Evolutionary conservation across 2,797 vertebrate species (phyloP).

Genomic region (Aeoliscus strigatus): DNA sequence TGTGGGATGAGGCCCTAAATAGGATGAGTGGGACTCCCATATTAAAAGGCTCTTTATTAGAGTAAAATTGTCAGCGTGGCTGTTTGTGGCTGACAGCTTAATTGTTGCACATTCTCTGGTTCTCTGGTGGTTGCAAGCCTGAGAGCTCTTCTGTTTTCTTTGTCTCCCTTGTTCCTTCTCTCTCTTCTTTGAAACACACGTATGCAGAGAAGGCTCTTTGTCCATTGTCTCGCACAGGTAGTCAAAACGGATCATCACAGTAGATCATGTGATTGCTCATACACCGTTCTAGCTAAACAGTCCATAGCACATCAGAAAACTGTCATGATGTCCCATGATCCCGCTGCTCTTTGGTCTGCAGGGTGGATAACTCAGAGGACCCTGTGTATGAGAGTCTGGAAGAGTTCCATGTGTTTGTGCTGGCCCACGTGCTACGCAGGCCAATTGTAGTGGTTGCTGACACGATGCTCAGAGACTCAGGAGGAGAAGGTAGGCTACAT

Average conservation of each 20-base stretch:
- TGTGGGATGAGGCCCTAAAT: slow-evolving; percentile 62
- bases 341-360: slow-evolving; percentile 46
- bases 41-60: slow-evolving; percentile 76
- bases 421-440: slow-evolving; percentile 90
- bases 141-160: slow-evolving; percentile 44
- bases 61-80: slow-evolving; percentile 50
- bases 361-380: slow-evolving; percentile 93
- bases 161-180: slow-evolving; percentile 3
- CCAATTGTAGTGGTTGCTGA: slow-evolving; percentile 95
- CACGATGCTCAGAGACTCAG: slow-evolving; percentile 96
- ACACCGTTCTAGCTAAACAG: slow-evolving; percentile 5
- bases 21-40: slow-evolving; percentile 64
- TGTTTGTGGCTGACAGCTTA: slow-evolving; percentile 62
- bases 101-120: slow-evolving; percentile 61
- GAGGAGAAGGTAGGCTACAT: slow-evolving; percentile 84
- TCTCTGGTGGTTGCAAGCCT: slow-evolving; percentile 50
- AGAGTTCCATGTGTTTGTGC: slow-evolving; percentile 95
- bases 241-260: slow-evolving; percentile 22
- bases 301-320: slow-evolving; percentile 18
- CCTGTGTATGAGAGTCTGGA: slow-evolving; percentile 97
- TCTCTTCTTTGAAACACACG: slow-evolving; percentile 19
- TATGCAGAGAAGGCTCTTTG: slow-evolving; percentile 23
- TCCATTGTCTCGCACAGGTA: slow-evolving; percentile 8
- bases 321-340: slow-evolving; percentile 16
- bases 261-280: slow-evolving; percentile 16